phyloP scores from a whole-genome alignment of 2,113 vertebrate genomes.

The Nibea coibor region DNA sequence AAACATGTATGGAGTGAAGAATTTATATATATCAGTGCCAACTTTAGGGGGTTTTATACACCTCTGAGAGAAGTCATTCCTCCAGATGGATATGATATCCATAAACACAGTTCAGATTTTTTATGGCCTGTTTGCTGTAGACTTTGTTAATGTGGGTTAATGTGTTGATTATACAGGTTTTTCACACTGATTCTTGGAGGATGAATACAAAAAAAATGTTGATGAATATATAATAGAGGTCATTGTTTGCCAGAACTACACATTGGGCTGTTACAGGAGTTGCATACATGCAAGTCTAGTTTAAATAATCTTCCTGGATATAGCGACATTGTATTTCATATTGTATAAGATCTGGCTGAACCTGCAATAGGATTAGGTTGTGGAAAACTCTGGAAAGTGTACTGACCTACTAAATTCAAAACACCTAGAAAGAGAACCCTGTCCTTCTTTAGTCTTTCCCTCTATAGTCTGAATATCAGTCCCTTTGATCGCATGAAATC shows the following conservation, averaged over 20 bases:
- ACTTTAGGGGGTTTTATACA: neutral
- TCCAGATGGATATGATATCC: neutral
- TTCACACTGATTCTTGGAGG: neutral
- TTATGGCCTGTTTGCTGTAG: neutral
- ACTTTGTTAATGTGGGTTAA: neutral
- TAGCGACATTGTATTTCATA: neutral
- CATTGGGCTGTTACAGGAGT: neutral
- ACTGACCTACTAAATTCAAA: conserved; percentile 6
- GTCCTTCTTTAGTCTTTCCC: neutral
- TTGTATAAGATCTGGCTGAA: neutral
- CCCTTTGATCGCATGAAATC: conserved; percentile 30
- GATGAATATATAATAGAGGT: neutral
- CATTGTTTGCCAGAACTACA: neutral
- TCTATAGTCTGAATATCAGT: conserved; percentile 17
- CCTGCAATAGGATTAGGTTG: neutral
- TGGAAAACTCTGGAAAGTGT: neutral
- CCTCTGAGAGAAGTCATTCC: neutral
- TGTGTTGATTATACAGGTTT: neutral
- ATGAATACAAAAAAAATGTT: neutral
- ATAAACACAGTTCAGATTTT: neutral
- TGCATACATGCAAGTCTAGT: neutral
- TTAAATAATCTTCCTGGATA: neutral
- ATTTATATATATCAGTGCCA: too few species aligned
- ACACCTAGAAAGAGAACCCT: conserved; percentile 9
- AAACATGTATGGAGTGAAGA: neutral